Base-by-base conservation (phyloP, 2,113 vertebrate species). In the Cynopterus brachyotis region DNA sequence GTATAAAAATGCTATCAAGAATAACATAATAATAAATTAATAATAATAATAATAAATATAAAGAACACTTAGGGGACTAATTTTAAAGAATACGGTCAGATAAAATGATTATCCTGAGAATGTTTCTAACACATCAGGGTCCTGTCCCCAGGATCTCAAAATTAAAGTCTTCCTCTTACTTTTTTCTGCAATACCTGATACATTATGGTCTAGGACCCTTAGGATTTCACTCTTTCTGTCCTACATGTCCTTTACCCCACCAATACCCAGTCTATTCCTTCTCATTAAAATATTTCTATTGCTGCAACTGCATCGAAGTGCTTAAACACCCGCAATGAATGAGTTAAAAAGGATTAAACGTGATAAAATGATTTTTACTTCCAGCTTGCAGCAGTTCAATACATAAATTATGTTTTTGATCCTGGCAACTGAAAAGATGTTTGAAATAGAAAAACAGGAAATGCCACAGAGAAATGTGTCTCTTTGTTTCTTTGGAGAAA, bases 391-490 rank as follows among this genome's bases (percentile, higher is more conserved):
- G 66, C 81, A 96, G 67, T 91, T 97, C 55, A 94, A 89, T 85
- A 94, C 91, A 97, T 96, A 96, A 96, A 97, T 94, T 97, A 96
- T 91, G 88, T 45, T 83, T 97, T 97, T 97, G 88, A 96, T 93
- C 60, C 57, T 97, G 95, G 97, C 90, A 97, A 92, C 95, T 95
- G 85, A 96, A 96, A 96, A 95, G 88, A 97, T 96, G 91, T 96
- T 96, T 93, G 93, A 98, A 97, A 96, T 88, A 94, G 72, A 73
- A 96, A 98, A 97, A 97, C 96, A 97, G 97, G 95, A 98, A 97
- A 97, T 97, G 94, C 97, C 96, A 96, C 80, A 83, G 93, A 96
- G 86, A 96, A 94, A 97, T 95, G 91, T 96, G 96, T 90, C 91
- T 96, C 96, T 97, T 97, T 98, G 96, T 97, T 97, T 96, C 81